Evolutionary conservation across 2,888 invertebrate species (phyloP), one percentile per base, ranked within the genome.

Genomic region (Dromius quadrimaculatus): DNA sequence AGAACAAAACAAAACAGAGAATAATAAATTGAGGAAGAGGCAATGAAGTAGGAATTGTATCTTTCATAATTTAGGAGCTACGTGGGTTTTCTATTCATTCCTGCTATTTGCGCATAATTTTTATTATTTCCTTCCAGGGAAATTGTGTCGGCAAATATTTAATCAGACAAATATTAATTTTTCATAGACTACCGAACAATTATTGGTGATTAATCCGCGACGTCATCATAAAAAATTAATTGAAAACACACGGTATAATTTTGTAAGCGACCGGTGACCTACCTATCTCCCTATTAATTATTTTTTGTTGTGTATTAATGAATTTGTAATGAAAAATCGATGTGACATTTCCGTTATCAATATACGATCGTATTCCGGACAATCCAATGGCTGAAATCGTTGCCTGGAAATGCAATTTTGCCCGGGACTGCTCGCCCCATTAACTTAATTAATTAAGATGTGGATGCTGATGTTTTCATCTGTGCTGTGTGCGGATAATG

Each of bases 391-490:
- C 11, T 28, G 28, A 28, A 28, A 28, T 28, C 28, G 28, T 28
- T 2, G 36, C 36, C n/a, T n/a, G 11, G 43, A 47, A 20, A 20
- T 47, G 47, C 47, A 47, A 47, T 47, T 47, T 47, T 20, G 20
- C 47, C 9, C 47, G 20, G 9, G n/a, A n/a, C n/a, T 36, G 11
- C 1, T 20, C 47, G 22, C n/a, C 8, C 47, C 47, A 47, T 47
- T 47, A 47, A 47, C 47, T 47, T 22, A 47, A 47, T 47, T 47
- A 47, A 47, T 47, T 47, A 23, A 47, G 47, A 23, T 47, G 47
- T 47, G 13, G 47, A 47, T 11, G 19, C 11, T 11, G 47, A 47
- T 47, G 47, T 47, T 47, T 47, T 47, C 47, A 47, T 47, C 47
- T 11, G 2, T n/a, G n/a, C n/a, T n/a, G n/a, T n/a, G n/a, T n/a